Evolutionary conservation across 2,888 invertebrate genomes (phyloP).

Genomic region (Girardia tigrina): DNA sequence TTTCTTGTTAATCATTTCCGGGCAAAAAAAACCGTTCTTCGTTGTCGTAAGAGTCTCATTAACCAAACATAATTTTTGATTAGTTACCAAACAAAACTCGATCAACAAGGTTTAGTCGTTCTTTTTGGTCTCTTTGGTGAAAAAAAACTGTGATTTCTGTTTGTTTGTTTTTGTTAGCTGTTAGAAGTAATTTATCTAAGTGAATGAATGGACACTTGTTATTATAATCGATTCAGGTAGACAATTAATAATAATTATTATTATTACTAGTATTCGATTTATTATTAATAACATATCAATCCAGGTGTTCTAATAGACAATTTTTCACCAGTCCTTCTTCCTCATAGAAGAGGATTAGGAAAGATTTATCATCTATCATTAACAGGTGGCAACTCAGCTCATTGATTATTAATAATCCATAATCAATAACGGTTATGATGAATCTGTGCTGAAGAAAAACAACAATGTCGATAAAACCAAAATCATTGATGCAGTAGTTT

Average conservation of each 20-base stretch:
- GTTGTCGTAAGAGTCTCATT: not conserved
- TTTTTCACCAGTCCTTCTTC: not conserved
- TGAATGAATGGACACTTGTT: too few species aligned
- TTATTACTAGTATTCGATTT: not conserved
- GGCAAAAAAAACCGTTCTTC: too few species aligned
- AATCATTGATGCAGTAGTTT: conserved; percentile 23
- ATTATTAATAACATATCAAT: not conserved
- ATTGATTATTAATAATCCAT: conserved; percentile 19
- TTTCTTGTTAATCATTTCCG: not conserved
- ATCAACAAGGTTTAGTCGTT: not conserved
- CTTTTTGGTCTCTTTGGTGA: not conserved
- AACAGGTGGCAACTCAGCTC: conserved; percentile 16
- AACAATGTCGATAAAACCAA: conserved; percentile 3
- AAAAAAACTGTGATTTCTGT: not conserved
- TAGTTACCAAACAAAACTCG: not conserved
- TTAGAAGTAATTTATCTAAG: conserved; percentile 10
- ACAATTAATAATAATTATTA: not conserved
- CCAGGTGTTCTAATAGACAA: not conserved
- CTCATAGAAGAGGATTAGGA: not conserved
- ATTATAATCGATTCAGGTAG: not conserved
- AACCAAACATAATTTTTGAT: not conserved
- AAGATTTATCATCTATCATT: conserved; percentile 16
- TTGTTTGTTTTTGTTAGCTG: conserved; percentile 15
- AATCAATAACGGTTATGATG: not conserved
- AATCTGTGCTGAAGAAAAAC: conserved; percentile 16